A percentile compares a stretch with the other conserved stretches of the same genome.
Evolutionary conservation across 2,888 invertebrate species (phyloP).

Genomic region (Latrodectus hesperus): DNA sequence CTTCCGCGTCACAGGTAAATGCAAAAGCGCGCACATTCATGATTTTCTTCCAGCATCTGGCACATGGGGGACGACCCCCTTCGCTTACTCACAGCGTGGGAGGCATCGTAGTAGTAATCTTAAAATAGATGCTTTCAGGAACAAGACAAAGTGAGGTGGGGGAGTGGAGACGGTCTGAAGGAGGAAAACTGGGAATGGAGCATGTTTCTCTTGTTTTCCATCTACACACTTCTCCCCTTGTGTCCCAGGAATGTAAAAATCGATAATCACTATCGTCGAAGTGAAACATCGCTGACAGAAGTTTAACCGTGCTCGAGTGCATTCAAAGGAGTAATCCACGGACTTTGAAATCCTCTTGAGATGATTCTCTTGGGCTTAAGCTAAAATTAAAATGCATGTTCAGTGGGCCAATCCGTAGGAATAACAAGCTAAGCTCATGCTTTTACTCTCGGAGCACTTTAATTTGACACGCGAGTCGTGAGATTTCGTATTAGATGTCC

Average conservation of each 20-base stretch:
- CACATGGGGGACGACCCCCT: slow-evolving; percentile 7
- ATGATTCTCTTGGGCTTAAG: too few species aligned
- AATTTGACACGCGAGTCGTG: too few species aligned
- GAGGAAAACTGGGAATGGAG: background rate
- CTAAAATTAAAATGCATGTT: too few species aligned
- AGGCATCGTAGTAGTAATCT: slow-evolving; percentile 27
- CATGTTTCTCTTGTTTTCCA: slow-evolving; percentile 4
- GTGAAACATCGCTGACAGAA: slow-evolving; percentile 4
- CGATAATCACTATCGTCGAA: slow-evolving; percentile 13
- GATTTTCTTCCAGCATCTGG: background rate
- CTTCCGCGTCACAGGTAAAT: background rate
- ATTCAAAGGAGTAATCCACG: background rate
- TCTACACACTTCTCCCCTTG: slow-evolving; percentile 25
- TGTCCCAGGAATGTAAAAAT: slow-evolving; percentile 16
- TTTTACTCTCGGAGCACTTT: too few species aligned
- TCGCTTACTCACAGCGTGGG: slow-evolving; percentile 10
- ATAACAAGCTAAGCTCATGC: too few species aligned
- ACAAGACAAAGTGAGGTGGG: background rate
- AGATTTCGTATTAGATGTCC: too few species aligned
- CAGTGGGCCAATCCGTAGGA: too few species aligned
- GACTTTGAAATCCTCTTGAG: too few species aligned
- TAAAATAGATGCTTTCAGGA: slow-evolving; percentile 35
- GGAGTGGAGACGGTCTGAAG: background rate
- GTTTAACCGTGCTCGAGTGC: background rate
- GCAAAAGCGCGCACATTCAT: background rate